A percentile compares a stretch with the other conserved stretches of the same genome.
phyloP scores from a whole-genome alignment of 2,113 vertebrate species.

The Larimichthys polyactis region DNA sequence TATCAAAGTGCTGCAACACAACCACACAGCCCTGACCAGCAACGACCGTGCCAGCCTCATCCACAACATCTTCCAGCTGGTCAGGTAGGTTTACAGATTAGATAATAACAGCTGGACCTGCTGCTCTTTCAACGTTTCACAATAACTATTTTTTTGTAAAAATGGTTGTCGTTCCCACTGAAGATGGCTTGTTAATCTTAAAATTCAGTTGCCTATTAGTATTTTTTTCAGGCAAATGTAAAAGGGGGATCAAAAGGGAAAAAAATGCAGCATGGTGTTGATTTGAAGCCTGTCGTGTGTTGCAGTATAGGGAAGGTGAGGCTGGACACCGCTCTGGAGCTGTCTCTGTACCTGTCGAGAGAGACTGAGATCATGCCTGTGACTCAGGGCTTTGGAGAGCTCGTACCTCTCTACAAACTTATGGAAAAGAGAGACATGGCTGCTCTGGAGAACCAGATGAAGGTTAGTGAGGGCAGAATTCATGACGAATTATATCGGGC shows the following conservation, averaged over 20 bases:
- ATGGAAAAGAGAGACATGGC: slow-evolving; percentile 90
- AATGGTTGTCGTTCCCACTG: too few species aligned
- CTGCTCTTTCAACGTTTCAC: neutral
- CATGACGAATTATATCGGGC: too few species aligned
- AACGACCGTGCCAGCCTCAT: slow-evolving; percentile 92
- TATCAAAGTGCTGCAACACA: slow-evolving; percentile 83
- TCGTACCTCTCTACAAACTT: slow-evolving; percentile 91
- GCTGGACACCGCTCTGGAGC: slow-evolving; percentile 90
- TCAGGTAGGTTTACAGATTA: slow-evolving; percentile 84
- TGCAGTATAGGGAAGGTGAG: slow-evolving; percentile 86
- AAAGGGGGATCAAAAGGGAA: neutral
- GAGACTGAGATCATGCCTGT: slow-evolving; percentile 91
- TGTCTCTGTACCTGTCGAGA: slow-evolving; percentile 88
- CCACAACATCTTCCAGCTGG: slow-evolving; percentile 91
- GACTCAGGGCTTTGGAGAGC: slow-evolving; percentile 88
- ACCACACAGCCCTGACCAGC: slow-evolving; percentile 86
- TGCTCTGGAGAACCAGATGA: slow-evolving; percentile 85
- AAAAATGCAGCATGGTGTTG: neutral
- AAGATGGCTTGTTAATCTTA: neutral
- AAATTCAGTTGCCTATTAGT: neutral
- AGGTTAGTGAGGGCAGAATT: slow-evolving; percentile 65
- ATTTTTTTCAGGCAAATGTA: neutral
- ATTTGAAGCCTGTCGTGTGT: neutral
- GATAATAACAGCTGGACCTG: neutral
- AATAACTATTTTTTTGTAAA: too few species aligned